Percentiles rank a stretch among this genome's conserved stretches.
Evolutionary conservation across 2,113 vertebrate species (phyloP).

Genomic region (Cyprinodon tularosa): DNA sequence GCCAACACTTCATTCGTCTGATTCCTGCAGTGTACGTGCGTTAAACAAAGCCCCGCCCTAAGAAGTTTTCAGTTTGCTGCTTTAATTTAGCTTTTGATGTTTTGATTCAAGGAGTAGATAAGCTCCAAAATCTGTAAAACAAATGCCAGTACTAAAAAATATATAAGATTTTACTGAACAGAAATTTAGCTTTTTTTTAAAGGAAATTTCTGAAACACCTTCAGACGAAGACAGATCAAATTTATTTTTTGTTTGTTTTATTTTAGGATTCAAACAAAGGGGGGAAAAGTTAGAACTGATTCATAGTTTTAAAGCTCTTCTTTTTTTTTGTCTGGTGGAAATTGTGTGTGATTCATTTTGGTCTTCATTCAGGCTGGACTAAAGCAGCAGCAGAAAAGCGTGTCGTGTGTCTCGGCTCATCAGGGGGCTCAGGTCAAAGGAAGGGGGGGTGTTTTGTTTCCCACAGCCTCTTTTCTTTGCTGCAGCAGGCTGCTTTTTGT

Average conservation of each 20-base stretch:
- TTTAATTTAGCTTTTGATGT: too few relatives aligned
- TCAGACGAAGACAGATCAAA: too few relatives aligned
- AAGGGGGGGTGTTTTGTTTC: conserved; percentile 33
- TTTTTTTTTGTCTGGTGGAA: not conserved
- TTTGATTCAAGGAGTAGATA: too few relatives aligned
- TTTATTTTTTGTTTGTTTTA: too few relatives aligned
- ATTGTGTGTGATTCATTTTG: not conserved
- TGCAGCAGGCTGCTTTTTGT: conserved; percentile 17
- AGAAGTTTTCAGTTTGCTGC: too few relatives aligned
- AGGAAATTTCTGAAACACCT: not conserved
- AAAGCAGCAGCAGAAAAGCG: conserved; percentile 14
- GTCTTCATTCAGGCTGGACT: conserved; percentile 4
- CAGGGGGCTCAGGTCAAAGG: conserved; percentile 14
- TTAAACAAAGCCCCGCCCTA: too few relatives aligned
- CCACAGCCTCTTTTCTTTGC: conserved; percentile 18
- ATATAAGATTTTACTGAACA: not conserved
- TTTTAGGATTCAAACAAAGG: not conserved
- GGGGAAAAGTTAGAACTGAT: not conserved
- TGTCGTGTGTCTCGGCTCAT: conserved; percentile 32
- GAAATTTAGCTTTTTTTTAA: too few relatives aligned
- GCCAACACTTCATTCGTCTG: too few relatives aligned
- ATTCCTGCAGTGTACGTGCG: too few relatives aligned
- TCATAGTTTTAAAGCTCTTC: not conserved
- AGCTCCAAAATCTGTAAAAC: too few relatives aligned
- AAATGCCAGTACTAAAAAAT: too few relatives aligned